Evolutionary conservation across 2,888 invertebrate genomes (phyloP), one percentile per base, ranked within the genome.

Genomic region (Cephalotes varians): DNA sequence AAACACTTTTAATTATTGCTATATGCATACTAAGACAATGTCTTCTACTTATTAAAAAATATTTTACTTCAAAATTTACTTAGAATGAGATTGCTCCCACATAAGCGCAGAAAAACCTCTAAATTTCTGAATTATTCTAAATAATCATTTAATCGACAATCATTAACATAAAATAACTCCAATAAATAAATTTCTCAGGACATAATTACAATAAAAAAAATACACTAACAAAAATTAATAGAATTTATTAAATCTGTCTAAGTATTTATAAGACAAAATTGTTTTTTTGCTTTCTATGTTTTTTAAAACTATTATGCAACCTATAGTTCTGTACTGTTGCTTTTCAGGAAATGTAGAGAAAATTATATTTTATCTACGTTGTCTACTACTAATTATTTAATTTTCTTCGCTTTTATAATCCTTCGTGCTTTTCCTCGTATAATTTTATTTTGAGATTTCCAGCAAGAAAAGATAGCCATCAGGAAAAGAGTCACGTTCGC

Each of bases 401-500:
- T 76, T 51, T 65, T 40, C 40, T 10, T 28, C 12, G 7, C 9
- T 40, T 10, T 65, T 28, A n/a, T 10, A 40, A 76, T 28, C 15
- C 18, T 0, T 34, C 9, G n/a, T 62, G 6, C 5, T 54, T 65
- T 40, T 65, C 37, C 37, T 10, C 10, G 12, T 65, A 21, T 40
- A 37, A 76, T 54, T 65, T 5, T 51, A 40, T 40, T 10, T 4
- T 28, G n/a, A 64, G 65, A n/a, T 76, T 51, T 76, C 28, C 12
- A 49, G 0, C 7, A 65, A n/a, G n/a, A 64, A 64, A 28, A 65
- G 4, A 54, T 18, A 49, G 1, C 4, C 6, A 28, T 76, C 3
- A 15, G n/a, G n/a, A 65, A 76, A 51, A 21, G 12, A 51, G n/a
- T 76, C 76, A 76, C 51, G 76, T 65, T 40, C 15, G 25, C 74